phyloP scores from a whole-genome alignment of 2,797 vertebrate species.

The Acanthiza pusilla region DNA sequence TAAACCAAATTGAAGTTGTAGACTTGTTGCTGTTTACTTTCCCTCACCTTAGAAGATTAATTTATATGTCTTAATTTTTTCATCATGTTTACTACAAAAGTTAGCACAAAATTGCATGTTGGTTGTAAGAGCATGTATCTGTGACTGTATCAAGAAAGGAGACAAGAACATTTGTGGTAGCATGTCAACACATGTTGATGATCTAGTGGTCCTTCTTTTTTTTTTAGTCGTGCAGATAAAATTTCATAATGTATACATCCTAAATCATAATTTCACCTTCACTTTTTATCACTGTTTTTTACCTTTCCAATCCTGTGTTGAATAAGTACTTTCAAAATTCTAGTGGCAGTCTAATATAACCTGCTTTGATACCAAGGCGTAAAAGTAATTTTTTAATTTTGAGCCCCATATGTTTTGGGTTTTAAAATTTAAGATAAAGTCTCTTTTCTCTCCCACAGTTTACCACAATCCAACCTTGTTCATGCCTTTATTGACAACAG shows the following conservation, averaged over 20 bases:
- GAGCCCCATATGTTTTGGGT: neutral
- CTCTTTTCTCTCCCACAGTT: neutral
- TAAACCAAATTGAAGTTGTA: neutral
- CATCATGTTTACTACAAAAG: neutral
- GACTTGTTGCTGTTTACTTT: neutral
- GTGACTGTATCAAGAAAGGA: neutral
- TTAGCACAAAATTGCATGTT: neutral
- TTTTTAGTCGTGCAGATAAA: neutral
- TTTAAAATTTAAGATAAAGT: neutral
- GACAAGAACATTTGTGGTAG: neutral
- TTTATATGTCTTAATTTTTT: neutral
- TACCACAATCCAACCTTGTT: neutral
- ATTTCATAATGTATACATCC: neutral
- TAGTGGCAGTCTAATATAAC: neutral
- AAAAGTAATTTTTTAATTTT: neutral
- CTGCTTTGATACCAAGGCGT: neutral
- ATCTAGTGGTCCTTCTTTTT: neutral
- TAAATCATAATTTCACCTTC: neutral
- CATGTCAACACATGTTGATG: neutral
- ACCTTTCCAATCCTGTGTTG: neutral
- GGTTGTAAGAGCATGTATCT: neutral
- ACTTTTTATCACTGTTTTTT: neutral
- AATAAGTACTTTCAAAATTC: neutral
- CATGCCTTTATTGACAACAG: neutral
- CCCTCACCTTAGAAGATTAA: neutral